Base-by-base conservation (phyloP, 2,797 vertebrate species). In the Muraenolepis orangiensis region DNA sequence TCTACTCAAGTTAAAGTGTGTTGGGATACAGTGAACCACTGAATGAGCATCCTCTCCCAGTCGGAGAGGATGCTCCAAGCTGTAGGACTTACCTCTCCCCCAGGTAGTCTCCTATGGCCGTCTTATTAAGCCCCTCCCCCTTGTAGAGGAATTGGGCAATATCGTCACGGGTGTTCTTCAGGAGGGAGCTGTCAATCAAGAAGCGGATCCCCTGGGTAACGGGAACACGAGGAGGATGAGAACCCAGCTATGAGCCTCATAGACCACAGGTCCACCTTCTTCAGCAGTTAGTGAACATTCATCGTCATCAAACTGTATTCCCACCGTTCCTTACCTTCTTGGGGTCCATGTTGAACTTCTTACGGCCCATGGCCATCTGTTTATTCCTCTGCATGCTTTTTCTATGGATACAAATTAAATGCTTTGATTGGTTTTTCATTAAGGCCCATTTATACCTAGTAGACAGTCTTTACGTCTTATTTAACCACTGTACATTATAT, bases 261-360 rank as follows among this genome's bases (percentile, higher is more conserved):
- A 11, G 36, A 6, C 10, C 8, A 38, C 36, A 6, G 10, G 5
- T 38, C 6, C 36, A 12, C n/a, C n/a, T 38, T 38, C 1, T 7
- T n/a, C 51, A 23, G 51, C 51, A 57, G 42, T 46, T 2, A 38
- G 40, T 12, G 16, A 57, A 14, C 6, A 10, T 31, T 67, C 66
- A 18, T 6, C 2, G 30, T 31, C 29, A n/a, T n/a, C 66, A 67
- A 16, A 67, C n/a, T 16, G 12, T 6, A 4, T 31, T 31, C 11
- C 66, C 30, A 2, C 8, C 10, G 6, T 31, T 29, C 5, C 83
- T 85, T 89, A 98, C 97, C 96, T 98, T 98, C 77, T 96, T 97
- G 36, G 96, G 97, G 81, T 98, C 97, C 97, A 98, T 98, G 88
- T 98, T 98, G 82, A 98, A 98, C 78, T 98, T 98, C 86, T 98